These are phyloP conservation scores for Xylota segnis DNA, from an alignment of 2,888 invertebrate species.

Conservation along the genomic window DNA sequence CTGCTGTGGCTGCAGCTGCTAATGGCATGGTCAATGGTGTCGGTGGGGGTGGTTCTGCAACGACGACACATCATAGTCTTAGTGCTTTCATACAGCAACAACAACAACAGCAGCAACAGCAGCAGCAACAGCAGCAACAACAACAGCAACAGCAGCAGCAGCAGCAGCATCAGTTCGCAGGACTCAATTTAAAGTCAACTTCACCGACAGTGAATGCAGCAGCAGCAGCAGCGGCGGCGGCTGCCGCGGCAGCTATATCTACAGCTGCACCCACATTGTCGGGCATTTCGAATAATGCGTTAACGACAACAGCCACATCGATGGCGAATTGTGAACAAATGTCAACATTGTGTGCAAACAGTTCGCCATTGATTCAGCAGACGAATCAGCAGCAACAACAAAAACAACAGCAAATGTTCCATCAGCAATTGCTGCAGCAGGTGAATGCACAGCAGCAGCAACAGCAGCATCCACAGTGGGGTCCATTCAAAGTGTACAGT, in stretches of 20 bases:
- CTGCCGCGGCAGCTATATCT: constrained; percentile 78
- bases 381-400: constrained; percentile 66
- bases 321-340: constrained; percentile 78
- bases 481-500: constrained; percentile 85
- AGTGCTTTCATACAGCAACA: constrained; percentile 81
- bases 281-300: constrained; percentile 60
- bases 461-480: constrained; percentile 81
- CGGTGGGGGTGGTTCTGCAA: constrained; percentile 69
- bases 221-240: constrained; percentile 71
- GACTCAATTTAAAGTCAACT: constrained; percentile 71
- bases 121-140: constrained; percentile 81
- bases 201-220: constrained; percentile 80
- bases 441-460: constrained; percentile 80
- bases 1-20: constrained; percentile 75
- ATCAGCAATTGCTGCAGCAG: constrained; percentile 79
- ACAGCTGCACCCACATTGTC: constrained; percentile 77
- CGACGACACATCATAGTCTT: constrained; percentile 79
- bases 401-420: constrained; percentile 78
- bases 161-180: constrained; percentile 70
- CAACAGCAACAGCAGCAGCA: constrained; percentile 81
- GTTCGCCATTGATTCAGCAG: constrained; percentile 71
- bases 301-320: constrained; percentile 78
- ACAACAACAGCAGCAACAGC: constrained; percentile 81
- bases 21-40: constrained; percentile 73
- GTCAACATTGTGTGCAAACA: constrained; percentile 78